These are phyloP conservation scores for Otus scops DNA, from an alignment of 2,797 vertebrate species.

Conservation along the genomic window DNA sequence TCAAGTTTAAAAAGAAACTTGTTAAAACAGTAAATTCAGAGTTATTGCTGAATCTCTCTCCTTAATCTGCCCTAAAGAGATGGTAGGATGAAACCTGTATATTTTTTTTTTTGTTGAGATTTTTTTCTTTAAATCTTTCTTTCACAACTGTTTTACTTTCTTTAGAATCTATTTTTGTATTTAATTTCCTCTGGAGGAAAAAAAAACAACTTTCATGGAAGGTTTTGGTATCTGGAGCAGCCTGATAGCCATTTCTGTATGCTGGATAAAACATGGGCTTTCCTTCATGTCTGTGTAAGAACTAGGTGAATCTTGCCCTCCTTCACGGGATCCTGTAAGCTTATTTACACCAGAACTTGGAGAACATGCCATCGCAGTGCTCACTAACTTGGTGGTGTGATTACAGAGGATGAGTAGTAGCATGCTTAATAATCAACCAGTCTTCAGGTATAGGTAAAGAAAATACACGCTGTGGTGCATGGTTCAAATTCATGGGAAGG, in stretches of 20 bases:
- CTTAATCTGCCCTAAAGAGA: slow-evolving; percentile 42
- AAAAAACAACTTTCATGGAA: slow-evolving; percentile 39
- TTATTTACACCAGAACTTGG: background rate
- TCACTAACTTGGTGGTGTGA: background rate
- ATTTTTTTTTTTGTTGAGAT: slow-evolving; percentile 24
- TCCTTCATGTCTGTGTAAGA: background rate
- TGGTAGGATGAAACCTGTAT: slow-evolving; percentile 10
- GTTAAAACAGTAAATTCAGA: slow-evolving; percentile 41
- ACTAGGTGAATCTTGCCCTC: slow-evolving; percentile 5
- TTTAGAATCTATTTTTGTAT: slow-evolving; percentile 57
- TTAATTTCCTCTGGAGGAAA: slow-evolving; percentile 48
- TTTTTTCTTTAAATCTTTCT: slow-evolving; percentile 23
- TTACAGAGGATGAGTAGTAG: background rate
- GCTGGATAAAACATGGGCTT: slow-evolving; percentile 10
- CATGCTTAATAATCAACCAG: background rate
- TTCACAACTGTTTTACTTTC: slow-evolving; percentile 51
- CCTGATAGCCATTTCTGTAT: background rate
- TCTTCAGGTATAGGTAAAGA: background rate
- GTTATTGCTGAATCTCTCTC: slow-evolving; percentile 57
- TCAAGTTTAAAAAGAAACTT: background rate
- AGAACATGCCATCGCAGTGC: background rate
- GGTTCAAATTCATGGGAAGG: background rate
- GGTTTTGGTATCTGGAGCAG: slow-evolving; percentile 43
- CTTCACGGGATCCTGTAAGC: background rate
- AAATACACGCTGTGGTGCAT: background rate